These are phyloP conservation scores for Dorcus parallelipipedus DNA, from an alignment of 2,888 invertebrate species.

Conservation along the genomic window DNA sequence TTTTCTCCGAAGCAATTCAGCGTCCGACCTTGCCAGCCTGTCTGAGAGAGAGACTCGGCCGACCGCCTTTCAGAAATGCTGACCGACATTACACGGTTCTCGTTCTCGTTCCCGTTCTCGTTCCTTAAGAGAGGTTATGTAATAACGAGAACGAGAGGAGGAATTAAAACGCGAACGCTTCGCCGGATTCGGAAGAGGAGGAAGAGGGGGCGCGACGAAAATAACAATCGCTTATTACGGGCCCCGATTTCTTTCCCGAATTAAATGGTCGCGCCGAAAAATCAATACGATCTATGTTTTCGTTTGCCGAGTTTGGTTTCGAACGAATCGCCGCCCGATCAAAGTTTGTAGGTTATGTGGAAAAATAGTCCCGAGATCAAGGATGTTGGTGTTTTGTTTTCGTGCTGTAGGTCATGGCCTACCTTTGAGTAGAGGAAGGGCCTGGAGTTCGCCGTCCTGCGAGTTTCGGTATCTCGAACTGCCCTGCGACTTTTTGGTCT, in stretches of 20 bases:
- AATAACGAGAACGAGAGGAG: not conserved
- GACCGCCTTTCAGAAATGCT: constrained; percentile 12
- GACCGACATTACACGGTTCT: constrained; percentile 9
- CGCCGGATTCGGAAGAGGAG: too few species aligned
- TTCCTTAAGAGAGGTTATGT: constrained; percentile 15
- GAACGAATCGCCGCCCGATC: constrained; percentile 4
- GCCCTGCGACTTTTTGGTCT: constrained; percentile 98
- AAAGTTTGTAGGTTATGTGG: constrained; percentile 22
- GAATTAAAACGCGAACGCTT: too few species aligned
- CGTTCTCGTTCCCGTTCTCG: too few species aligned
- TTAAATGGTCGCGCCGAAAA: not conserved
- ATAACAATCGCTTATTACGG: too few species aligned
- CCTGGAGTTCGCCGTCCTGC: constrained; percentile 95
- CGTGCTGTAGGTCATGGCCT: constrained; percentile 38
- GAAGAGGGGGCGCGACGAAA: too few species aligned
- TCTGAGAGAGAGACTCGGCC: too few species aligned
- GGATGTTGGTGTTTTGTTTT: constrained; percentile 11
- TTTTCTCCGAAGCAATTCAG: constrained; percentile 2
- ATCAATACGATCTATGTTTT: not conserved
- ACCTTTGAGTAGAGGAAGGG: constrained; percentile 97
- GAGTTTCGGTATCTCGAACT: constrained; percentile 98
- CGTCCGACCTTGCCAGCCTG: not conserved
- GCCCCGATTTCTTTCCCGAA: too few species aligned
- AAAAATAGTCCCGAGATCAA: constrained; percentile 18
- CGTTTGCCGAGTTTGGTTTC: not conserved